A percentile compares a stretch with the other conserved stretches of the same genome.
phyloP scores from a whole-genome alignment of 2,888 invertebrate genomes.

The Andrena camellia region DNA sequence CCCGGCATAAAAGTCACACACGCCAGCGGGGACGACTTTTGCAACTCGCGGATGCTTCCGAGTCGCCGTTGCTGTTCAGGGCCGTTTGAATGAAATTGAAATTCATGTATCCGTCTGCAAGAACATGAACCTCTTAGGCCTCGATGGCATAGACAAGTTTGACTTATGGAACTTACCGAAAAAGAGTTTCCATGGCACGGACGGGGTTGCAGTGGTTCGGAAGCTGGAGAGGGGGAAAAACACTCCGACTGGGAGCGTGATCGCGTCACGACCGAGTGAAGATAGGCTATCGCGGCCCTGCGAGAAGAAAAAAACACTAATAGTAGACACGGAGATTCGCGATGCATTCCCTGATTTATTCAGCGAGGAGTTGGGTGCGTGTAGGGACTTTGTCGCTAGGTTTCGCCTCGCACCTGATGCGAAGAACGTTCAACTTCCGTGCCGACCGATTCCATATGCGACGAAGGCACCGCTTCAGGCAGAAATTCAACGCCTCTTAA shows the following conservation, averaged over 20 bases:
- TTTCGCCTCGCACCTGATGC: neutral
- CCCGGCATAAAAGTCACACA: neutral
- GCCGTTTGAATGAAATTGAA: neutral
- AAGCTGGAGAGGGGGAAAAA: neutral
- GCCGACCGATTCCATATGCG: slow-evolving; percentile 1
- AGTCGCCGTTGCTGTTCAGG: neutral
- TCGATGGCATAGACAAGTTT: neutral
- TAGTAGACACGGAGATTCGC: neutral
- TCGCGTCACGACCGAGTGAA: neutral
- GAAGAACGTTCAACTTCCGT: neutral
- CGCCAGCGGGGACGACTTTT: neutral
- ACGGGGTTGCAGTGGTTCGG: neutral
- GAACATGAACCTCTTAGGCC: neutral
- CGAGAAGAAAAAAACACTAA: neutral
- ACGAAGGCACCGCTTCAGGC: neutral
- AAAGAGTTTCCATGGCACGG: neutral
- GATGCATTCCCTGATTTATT: neutral
- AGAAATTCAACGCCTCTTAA: neutral
- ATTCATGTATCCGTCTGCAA: neutral
- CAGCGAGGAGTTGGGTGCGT: slow-evolving; percentile 2
- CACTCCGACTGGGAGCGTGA: neutral
- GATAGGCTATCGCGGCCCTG: neutral
- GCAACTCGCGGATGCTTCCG: neutral
- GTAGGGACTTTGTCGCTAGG: slow-evolving; percentile 7
- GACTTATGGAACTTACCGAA: neutral